Base-by-base conservation (phyloP, 2,113 vertebrate species). In the Leptodactylus fuscus region DNA sequence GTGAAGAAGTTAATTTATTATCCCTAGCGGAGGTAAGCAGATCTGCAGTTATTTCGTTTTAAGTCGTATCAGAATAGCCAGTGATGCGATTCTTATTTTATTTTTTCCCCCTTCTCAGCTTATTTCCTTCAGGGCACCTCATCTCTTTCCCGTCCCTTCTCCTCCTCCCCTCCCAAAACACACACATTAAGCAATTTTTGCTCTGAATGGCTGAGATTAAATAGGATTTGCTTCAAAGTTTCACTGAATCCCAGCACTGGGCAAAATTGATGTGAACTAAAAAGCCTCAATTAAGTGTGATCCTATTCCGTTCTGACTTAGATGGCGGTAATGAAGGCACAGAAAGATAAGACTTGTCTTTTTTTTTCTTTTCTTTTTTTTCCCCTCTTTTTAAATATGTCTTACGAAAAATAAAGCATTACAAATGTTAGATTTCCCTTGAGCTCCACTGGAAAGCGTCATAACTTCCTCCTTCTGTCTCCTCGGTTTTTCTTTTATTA, bases 221-320 rank as follows among this genome's bases (percentile, higher is more conserved):
- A 86, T 86, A 81, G 76, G 84, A 86, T 86, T 86, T 86, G 84
- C 84, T 86, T 86, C 67, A 86, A 86, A 86, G 76, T 86, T 86
- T 86, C 67, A 80, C 65, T 73, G 84, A 86, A 81, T 86, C 84
- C 84, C 84, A 86, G 77, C 67, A 86, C 84, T 86, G 84, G 77
- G 84, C 76, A 80, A 67, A 69, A 49, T 36, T 81, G 88, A 78
- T 82, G 74, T 86, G 65, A 85, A 29, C 85, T 85, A 69, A 84
- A 87, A 81, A 71, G 85, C 82, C 88, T 89, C 86, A 82, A n/a
- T 86, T 81, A 81, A 87, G 80, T 62, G 44, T 62, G 44, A 71
- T 62, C 60, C 24, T 0, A 82, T 82, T 82, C 86, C 81, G 69
- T 29, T 29, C 82, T 73, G 36, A 87, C 32, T 34, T 81, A 73